Evolutionary conservation across 1,140 invertebrate species (phyloP).

Genomic region (Zaprionus kolodkinae): DNA sequence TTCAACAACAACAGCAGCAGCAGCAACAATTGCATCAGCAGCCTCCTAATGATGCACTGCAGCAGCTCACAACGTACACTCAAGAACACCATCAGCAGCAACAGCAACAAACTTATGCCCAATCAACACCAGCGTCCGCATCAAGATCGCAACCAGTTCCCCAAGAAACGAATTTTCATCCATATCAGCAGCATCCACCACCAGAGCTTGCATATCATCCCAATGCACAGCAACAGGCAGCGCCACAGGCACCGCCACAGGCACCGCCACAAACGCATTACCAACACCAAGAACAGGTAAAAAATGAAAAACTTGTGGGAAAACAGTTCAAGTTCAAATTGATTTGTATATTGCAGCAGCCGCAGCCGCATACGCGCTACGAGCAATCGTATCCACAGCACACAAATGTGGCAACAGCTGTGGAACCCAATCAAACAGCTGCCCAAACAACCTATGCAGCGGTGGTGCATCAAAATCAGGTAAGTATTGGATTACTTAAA

Average conservation of each 20-base stretch:
- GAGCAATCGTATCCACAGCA: constrained; percentile 23
- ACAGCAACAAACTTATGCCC: constrained; percentile 29
- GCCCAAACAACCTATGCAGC: constrained; percentile 20
- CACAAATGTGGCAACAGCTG: constrained; percentile 9
- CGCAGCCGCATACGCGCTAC: constrained; percentile 19
- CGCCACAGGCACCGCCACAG: constrained; percentile 42
- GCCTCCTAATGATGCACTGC: constrained; percentile 53
- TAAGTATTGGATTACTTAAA: not conserved
- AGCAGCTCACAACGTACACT: constrained; percentile 61
- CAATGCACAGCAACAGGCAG: constrained; percentile 24
- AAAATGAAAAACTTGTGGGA: not conserved
- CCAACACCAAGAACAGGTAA: constrained; percentile 47
- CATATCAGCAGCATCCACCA: constrained; percentile 59
- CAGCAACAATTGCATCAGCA: constrained; percentile 42
- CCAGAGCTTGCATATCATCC: constrained; percentile 35
- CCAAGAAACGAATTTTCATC: constrained; percentile 54
- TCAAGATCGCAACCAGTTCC: constrained; percentile 7
- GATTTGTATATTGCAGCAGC: constrained; percentile 12
- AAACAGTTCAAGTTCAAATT: not conserved
- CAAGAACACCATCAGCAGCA: constrained; percentile 58
- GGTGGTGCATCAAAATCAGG: constrained; percentile 24
- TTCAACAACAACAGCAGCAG: constrained; percentile 44
- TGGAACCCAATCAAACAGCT: constrained; percentile 2
- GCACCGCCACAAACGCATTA: constrained; percentile 32
- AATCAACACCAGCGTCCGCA: constrained; percentile 12